Percentiles rank a stretch among this genome's conserved stretches.
These are phyloP conservation scores for Standfussiana lucernea DNA, from an alignment of 2,888 invertebrate species.

Conservation along the genomic window DNA sequence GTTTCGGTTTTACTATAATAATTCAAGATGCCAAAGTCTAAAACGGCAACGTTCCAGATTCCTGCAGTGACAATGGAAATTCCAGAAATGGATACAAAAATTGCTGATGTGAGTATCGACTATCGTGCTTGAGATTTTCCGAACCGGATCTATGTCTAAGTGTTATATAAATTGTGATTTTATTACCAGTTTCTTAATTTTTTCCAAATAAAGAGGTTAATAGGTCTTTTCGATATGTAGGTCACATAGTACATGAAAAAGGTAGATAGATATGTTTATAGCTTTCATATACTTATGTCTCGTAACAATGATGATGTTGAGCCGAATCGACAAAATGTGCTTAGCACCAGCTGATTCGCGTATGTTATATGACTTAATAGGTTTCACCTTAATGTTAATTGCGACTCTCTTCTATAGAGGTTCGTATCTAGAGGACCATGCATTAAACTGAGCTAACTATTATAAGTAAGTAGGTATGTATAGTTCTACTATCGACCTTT, in stretches of 20 bases:
- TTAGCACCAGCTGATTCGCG: conserved; percentile 59
- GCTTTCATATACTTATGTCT: conserved; percentile 31
- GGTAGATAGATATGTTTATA: conserved; percentile 19
- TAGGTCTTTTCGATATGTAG: conserved; percentile 58
- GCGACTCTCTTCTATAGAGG: not conserved
- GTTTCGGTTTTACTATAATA: conserved; percentile 62
- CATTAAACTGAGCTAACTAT: conserved; percentile 8
- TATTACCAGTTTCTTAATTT: not conserved
- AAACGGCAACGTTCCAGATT: conserved; percentile 74
- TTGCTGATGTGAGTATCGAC: conserved; percentile 82
- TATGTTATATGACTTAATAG: conserved; percentile 24
- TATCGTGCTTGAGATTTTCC: conserved; percentile 26
- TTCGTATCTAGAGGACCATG: not conserved
- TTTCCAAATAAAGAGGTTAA: conserved; percentile 27
- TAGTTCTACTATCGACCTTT: not conserved
- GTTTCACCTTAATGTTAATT: conserved; percentile 20
- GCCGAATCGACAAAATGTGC: conserved; percentile 30
- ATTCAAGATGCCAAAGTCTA: conserved; percentile 77
- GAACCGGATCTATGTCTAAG: conserved; percentile 1
- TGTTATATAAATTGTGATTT: conserved; percentile 13
- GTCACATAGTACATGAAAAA: conserved; percentile 56
- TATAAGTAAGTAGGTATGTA: not conserved
- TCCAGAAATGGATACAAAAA: conserved; percentile 81
- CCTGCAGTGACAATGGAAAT: conserved; percentile 79
- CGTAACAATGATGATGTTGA: conserved; percentile 53